These are phyloP conservation scores for Odontomyia ornata DNA, from an alignment of 2,888 invertebrate genomes.

Conservation along the genomic window DNA sequence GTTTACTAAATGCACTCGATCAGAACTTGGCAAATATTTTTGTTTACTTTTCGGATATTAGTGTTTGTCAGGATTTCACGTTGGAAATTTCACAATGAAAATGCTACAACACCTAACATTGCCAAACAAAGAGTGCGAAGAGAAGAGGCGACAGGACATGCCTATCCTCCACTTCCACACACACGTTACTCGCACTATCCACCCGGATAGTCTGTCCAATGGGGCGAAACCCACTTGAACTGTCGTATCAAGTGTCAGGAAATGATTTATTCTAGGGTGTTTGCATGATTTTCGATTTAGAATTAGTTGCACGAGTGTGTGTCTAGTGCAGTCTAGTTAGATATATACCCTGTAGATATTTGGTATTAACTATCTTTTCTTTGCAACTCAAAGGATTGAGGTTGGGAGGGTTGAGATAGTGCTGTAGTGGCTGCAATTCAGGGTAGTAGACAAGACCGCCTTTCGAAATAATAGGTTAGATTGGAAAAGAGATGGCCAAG, in stretches of 20 bases:
- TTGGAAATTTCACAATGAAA: slow-evolving; percentile 22
- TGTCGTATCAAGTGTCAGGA: slow-evolving; percentile 31
- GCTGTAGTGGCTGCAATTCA: too few species aligned
- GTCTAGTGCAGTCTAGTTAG: background rate
- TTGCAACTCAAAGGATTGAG: too few species aligned
- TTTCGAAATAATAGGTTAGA: too few species aligned
- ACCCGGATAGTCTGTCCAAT: slow-evolving; percentile 21
- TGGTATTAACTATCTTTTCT: background rate
- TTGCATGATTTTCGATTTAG: slow-evolving; percentile 22
- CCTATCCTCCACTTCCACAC: too few species aligned
- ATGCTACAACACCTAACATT: too few species aligned
- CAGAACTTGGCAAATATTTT: slow-evolving; percentile 45
- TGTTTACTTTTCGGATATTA: slow-evolving; percentile 45
- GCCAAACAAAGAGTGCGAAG: too few species aligned
- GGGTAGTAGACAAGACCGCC: too few species aligned
- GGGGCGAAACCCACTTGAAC: slow-evolving; percentile 21
- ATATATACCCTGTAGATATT: background rate
- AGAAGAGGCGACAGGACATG: too few species aligned
- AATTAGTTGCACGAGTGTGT: background rate
- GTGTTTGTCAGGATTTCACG: slow-evolving; percentile 27
- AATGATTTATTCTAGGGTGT: slow-evolving; percentile 27
- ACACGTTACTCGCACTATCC: background rate
- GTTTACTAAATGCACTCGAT: slow-evolving; percentile 47
- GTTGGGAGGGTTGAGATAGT: too few species aligned
- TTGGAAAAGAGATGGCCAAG: too few species aligned